A percentile compares a stretch with the other conserved stretches of the same genome.
Evolutionary conservation across 2,113 vertebrate genomes (phyloP).

Genomic region (Cinclus cinclus): DNA sequence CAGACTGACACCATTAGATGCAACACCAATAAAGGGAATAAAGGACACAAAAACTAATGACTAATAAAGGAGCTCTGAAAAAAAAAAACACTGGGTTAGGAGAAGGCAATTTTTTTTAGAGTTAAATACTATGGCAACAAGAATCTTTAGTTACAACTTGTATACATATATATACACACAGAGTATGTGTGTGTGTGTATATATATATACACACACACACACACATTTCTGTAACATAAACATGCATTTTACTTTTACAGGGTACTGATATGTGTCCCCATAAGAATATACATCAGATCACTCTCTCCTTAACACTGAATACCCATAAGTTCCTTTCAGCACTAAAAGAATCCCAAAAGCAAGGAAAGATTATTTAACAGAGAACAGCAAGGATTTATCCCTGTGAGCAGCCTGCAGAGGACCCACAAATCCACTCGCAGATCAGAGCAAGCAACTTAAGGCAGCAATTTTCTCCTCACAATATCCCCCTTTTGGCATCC

Average conservation of each 20-base stretch:
- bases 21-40: neutral
- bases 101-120: neutral
- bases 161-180: neutral
- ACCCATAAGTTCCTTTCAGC: neutral
- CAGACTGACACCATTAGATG: neutral
- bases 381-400: neutral
- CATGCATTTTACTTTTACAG: neutral
- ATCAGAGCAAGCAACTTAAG: neutral
- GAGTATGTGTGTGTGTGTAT: neutral
- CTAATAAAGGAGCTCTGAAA: neutral
- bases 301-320: neutral
- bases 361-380: neutral
- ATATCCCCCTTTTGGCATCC: neutral
- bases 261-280: neutral
- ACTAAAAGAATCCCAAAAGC: neutral
- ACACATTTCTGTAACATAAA: neutral
- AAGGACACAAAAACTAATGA: neutral
- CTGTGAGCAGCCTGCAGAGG: neutral
- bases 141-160: neutral
- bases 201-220: too few relatives aligned
- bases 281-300: neutral
- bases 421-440: neutral
- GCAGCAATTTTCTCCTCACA: neutral
- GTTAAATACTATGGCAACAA: neutral
- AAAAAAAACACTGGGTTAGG: neutral